Evolutionary conservation across 2,113 vertebrate species (phyloP).

Genomic region (Stegastes partitus): DNA sequence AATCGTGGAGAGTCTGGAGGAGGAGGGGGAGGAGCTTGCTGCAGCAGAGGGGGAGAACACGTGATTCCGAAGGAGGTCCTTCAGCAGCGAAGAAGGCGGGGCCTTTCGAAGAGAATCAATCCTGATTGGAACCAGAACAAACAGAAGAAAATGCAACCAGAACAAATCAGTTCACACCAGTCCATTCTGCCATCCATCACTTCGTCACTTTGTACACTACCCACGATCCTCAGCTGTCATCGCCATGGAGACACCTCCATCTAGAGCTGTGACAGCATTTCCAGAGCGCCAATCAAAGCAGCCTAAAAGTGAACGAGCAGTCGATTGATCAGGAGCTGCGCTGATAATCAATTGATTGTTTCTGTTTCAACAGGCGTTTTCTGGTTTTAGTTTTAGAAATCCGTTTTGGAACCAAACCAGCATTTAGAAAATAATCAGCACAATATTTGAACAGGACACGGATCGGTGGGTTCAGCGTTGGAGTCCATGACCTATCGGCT

Average conservation of each 20-base stretch:
- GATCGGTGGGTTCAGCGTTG: no score
- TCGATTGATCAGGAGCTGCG: no score
- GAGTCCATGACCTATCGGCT: background rate
- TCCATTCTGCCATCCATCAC: background rate
- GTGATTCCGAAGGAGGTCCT: slow-evolving; percentile 71
- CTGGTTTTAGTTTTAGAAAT: no score
- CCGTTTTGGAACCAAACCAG: background rate
- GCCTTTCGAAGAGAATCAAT: background rate
- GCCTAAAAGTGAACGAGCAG: no score
- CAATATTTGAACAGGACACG: no score
- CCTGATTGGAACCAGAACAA: slow-evolving; percentile 43
- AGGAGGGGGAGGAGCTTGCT: slow-evolving; percentile 81
- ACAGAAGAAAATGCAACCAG: background rate
- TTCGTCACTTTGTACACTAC: slow-evolving; percentile 6
- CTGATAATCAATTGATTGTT: no score
- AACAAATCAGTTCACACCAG: background rate
- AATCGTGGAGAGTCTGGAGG: slow-evolving; percentile 87
- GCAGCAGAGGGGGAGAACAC: slow-evolving; percentile 75
- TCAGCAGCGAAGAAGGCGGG: background rate
- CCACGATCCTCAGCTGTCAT: slow-evolving; percentile 15
- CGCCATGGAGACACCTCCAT: slow-evolving; percentile 1
- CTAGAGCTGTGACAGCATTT: slow-evolving; percentile 3
- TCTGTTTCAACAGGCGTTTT: no score
- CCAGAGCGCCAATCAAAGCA: background rate
- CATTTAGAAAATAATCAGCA: no score